Percentiles rank a stretch among this genome's conserved stretches.
phyloP scores from a whole-genome alignment of 2,797 vertebrate genomes.

The Paramormyrops hopkinsi region DNA sequence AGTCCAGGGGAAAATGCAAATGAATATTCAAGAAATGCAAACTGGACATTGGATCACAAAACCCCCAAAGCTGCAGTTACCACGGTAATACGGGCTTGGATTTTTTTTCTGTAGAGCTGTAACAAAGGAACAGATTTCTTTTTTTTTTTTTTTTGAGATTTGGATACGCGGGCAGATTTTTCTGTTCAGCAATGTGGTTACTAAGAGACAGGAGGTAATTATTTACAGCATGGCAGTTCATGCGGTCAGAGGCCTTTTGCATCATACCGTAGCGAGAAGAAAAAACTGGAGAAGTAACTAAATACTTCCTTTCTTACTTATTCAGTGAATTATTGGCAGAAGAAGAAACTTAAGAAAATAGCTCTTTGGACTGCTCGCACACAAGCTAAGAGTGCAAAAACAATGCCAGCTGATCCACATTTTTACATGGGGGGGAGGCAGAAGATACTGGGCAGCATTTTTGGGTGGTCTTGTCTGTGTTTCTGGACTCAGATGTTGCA shows the following conservation, averaged over 20 bases:
- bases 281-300: conserved; percentile 11
- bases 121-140: conserved; percentile 6
- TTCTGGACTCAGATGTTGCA: not conserved
- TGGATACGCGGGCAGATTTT: conserved; percentile 31
- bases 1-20: not conserved
- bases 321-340: conserved; percentile 6
- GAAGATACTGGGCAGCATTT: not conserved
- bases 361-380: conserved; percentile 14
- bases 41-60: not conserved
- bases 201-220: conserved; percentile 47
- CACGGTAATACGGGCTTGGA: not conserved
- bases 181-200: conserved; percentile 38
- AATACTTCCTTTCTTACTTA: conserved; percentile 3
- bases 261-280: conserved; percentile 1
- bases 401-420: not conserved
- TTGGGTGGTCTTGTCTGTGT: conserved; percentile 8
- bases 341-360: conserved; percentile 3
- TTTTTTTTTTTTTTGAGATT: conserved; percentile 18
- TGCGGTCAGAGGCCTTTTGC: conserved; percentile 27
- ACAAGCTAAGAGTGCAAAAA: not conserved
- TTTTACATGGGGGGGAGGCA: not conserved
- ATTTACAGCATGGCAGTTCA: conserved; percentile 37
- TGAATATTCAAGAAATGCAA: not conserved
- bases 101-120: not conserved
- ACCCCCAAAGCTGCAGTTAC: not conserved